These are phyloP conservation scores for Cephus pulcher DNA, from an alignment of 2,888 invertebrate genomes.

Conservation along the genomic window DNA sequence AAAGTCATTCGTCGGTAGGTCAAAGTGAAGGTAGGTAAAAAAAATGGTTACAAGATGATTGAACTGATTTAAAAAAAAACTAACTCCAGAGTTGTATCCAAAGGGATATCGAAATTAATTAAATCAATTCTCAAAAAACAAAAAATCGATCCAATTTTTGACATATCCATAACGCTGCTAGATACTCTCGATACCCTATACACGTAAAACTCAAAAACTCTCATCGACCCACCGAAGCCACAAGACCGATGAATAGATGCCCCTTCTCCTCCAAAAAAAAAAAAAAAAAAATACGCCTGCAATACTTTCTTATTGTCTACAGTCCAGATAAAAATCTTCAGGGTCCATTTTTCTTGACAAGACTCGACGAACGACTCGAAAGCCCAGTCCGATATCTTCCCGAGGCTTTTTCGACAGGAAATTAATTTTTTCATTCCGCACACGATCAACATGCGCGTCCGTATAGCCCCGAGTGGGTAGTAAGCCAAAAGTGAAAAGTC, in stretches of 20 bases:
- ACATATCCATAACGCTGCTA: neutral
- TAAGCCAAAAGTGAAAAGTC: neutral
- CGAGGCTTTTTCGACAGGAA: neutral
- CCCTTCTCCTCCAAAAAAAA: no score
- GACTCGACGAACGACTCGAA: neutral
- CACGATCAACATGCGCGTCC: neutral
- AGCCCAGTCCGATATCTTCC: neutral
- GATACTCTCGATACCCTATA: neutral
- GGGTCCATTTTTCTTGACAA: neutral
- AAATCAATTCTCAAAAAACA: no score
- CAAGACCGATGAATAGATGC: neutral
- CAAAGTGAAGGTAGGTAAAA: no score
- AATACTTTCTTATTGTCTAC: neutral
- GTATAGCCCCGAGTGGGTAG: neutral
- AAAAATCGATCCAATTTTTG: neutral
- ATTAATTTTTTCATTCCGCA: neutral
- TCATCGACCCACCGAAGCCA: neutral
- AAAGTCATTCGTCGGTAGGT: no score
- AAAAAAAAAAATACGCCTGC: no score
- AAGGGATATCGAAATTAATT: no score
- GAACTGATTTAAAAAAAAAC: no score
- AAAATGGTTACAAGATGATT: no score
- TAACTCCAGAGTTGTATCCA: no score
- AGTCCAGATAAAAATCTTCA: neutral
- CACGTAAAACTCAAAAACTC: neutral